A percentile compares a stretch with the other conserved stretches of the same genome.
phyloP scores from a whole-genome alignment of 2,113 vertebrate genomes.

The Actenoides hombroni region DNA sequence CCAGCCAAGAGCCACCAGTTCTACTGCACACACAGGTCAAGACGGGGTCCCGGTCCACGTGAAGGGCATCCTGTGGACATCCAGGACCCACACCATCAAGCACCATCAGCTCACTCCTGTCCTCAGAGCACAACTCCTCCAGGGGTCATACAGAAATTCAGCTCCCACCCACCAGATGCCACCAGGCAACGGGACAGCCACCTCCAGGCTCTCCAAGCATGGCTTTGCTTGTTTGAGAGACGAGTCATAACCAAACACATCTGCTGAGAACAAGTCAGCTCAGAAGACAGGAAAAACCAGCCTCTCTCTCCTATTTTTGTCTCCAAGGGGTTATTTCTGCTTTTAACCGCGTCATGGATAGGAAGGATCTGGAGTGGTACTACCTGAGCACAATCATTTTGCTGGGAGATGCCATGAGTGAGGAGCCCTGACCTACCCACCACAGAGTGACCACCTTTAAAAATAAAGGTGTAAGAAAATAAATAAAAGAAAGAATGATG shows the following conservation, averaged over 20 bases:
- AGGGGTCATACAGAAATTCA: accelerated
- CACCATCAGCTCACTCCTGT: background rate
- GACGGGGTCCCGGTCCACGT: background rate
- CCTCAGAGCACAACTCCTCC: background rate
- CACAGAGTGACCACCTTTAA: background rate
- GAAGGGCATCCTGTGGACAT: background rate
- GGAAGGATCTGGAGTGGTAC: background rate
- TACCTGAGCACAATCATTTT: background rate
- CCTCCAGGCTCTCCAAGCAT: background rate
- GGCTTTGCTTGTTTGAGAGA: background rate
- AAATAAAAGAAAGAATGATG: background rate
- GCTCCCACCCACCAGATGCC: background rate
- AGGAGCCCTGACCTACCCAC: background rate
- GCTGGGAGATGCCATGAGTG: accelerated
- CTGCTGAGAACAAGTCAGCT: background rate
- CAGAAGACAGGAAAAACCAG: conserved; percentile 3
- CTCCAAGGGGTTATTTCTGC: background rate
- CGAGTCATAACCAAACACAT: background rate
- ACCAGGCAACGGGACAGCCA: accelerated
- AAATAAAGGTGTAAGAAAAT: background rate
- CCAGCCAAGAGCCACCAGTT: background rate
- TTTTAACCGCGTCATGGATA: background rate
- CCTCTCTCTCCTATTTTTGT: background rate
- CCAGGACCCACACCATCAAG: background rate
- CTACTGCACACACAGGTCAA: accelerated